These are phyloP conservation scores for Zygogramma bicolorata DNA, from an alignment of 2,888 invertebrate species.

Conservation along the genomic window DNA sequence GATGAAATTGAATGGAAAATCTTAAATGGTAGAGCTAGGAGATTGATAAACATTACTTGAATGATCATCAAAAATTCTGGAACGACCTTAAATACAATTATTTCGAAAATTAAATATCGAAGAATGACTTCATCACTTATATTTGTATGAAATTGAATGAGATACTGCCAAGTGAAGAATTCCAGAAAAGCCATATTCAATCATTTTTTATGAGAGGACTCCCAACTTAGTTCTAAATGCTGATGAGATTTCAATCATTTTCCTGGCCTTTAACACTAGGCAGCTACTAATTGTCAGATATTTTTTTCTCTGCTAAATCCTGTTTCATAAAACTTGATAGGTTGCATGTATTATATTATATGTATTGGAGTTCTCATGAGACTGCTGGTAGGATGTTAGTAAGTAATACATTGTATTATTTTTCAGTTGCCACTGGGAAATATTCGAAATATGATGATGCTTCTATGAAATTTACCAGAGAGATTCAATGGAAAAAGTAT, in stretches of 20 bases:
- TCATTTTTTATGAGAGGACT: too few relatives aligned
- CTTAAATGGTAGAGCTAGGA: not conserved
- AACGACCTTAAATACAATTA: too few relatives aligned
- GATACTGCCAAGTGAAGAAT: not conserved
- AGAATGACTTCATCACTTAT: not conserved
- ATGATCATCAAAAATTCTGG: too few relatives aligned
- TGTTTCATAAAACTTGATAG: not conserved
- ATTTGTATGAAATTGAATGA: not conserved
- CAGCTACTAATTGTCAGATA: not conserved
- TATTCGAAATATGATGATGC: not conserved
- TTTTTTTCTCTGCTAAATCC: not conserved
- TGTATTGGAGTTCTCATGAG: constrained; percentile 37
- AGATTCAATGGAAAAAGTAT: not conserved
- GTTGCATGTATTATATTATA: constrained; percentile 35
- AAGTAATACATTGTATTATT: constrained; percentile 1
- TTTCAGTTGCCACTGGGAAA: constrained; percentile 26
- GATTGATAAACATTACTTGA: not conserved
- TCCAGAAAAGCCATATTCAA: not conserved
- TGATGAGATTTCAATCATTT: not conserved
- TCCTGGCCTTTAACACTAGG: not conserved
- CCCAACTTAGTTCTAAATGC: too few relatives aligned
- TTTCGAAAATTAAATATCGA: not conserved
- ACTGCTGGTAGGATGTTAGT: constrained; percentile 35
- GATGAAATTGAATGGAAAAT: not conserved
- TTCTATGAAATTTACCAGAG: not conserved